These are phyloP conservation scores for Coenonympha glycerion DNA, from an alignment of 2,888 invertebrate species.

Conservation along the genomic window DNA sequence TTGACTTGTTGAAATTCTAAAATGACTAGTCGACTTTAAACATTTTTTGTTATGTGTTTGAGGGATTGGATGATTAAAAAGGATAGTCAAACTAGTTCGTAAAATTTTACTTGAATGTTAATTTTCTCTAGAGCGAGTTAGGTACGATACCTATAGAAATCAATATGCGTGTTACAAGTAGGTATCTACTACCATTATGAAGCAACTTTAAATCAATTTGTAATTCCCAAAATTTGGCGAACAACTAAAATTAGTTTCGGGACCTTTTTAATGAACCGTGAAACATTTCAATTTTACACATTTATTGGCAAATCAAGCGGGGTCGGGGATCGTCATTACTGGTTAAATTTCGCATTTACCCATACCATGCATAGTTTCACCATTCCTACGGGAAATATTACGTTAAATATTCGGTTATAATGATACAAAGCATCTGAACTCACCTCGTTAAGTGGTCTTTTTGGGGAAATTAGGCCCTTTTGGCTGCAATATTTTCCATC, in stretches of 20 bases:
- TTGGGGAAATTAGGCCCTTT: conserved; percentile 19
- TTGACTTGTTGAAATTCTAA: no score
- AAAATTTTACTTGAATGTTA: no score
- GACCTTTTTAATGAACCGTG: conserved; percentile 55
- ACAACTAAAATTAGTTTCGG: conserved; percentile 31
- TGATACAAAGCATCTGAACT: conserved; percentile 53
- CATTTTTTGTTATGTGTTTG: no score
- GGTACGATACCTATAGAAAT: no score
- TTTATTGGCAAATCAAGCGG: conserved; percentile 58
- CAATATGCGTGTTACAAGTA: no score
- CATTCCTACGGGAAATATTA: conserved; percentile 56
- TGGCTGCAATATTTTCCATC: conserved; percentile 18
- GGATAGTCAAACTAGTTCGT: no score
- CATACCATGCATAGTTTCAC: conserved; percentile 48
- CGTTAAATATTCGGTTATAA: conserved; percentile 51
- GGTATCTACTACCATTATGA: not conserved
- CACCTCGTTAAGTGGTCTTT: conserved; percentile 44
- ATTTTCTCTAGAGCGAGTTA: no score
- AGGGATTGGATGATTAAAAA: no score
- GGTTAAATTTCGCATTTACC: conserved; percentile 50
- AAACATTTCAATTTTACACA: conserved; percentile 58
- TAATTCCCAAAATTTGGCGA: conserved; percentile 5
- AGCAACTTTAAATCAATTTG: conserved; percentile 4
- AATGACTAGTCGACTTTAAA: no score
- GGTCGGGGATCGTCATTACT: conserved; percentile 47